Evolutionary conservation across 2,888 invertebrate genomes (phyloP).

Genomic region (Sinodicranocentrus sp.): DNA sequence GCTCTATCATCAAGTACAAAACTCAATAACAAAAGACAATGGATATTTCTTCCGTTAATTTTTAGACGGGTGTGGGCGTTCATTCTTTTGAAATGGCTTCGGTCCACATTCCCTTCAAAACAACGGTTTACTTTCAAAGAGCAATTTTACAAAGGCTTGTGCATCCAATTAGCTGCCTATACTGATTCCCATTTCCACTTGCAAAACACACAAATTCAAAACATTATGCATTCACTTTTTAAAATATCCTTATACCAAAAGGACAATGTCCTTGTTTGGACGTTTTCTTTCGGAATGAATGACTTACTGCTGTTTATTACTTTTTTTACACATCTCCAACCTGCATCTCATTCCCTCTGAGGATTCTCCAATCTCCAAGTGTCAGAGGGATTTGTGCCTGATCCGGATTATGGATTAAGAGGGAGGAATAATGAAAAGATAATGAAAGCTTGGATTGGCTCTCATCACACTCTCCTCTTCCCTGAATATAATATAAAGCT

Average conservation of each 20-base stretch:
- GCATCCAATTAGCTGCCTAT: conserved; percentile 14
- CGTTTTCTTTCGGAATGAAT: conserved; percentile 43
- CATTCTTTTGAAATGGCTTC: neutral
- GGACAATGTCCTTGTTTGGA: conserved; percentile 64
- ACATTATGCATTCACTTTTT: no score
- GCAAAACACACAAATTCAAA: no score
- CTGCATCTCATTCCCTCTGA: conserved; percentile 27
- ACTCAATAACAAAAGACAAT: no score
- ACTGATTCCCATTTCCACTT: no score
- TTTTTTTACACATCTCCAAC: conserved; percentile 40
- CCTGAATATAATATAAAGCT: conserved; percentile 41
- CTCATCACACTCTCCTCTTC: conserved; percentile 43
- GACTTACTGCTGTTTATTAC: conserved; percentile 58
- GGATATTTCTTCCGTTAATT: no score
- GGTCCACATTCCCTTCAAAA: no score
- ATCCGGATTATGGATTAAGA: conserved; percentile 75
- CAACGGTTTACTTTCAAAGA: no score
- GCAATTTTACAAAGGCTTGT: conserved; percentile 1
- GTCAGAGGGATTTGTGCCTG: conserved; percentile 58
- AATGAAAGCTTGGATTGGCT: conserved; percentile 74
- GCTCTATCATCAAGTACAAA: no score
- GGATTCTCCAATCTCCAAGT: conserved; percentile 52
- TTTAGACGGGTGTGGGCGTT: conserved; percentile 25
- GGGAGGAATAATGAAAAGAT: conserved; percentile 76
- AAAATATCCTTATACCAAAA: no score